Conservation (phyloP, 2,888 invertebrate species). For the Sarcophaga variegata region DNA sequence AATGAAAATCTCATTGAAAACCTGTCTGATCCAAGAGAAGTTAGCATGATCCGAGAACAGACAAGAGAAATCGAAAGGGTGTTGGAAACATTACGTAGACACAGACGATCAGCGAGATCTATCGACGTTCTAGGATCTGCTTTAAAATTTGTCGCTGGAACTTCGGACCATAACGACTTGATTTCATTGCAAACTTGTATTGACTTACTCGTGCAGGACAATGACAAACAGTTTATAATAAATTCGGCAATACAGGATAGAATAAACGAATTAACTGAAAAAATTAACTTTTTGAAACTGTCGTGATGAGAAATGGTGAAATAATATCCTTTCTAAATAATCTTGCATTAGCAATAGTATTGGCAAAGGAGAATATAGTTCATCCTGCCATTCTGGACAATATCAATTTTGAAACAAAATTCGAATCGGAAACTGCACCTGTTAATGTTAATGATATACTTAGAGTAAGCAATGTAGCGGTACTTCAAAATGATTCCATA, state of each 20-base stretch:
- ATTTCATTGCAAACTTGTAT: neutral
- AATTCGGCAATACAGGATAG: neutral
- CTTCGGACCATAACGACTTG: neutral
- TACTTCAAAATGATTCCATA: neutral
- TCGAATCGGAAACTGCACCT: conserved; percentile 7
- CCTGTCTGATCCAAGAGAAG: neutral
- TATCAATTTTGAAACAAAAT: neutral
- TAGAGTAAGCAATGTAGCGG: neutral
- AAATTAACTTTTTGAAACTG: neutral
- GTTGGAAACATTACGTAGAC: neutral
- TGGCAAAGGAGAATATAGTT: conserved; percentile 30
- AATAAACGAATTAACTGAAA: neutral
- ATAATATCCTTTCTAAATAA: conserved; percentile 30
- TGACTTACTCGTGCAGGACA: conserved; percentile 1
- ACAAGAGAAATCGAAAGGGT: conserved; percentile 10
- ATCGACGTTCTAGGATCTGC: too few relatives aligned
- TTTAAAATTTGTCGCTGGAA: neutral
- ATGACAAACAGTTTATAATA: neutral
- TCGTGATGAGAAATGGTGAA: conserved; percentile 22
- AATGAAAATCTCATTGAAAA: neutral
- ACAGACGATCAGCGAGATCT: too few relatives aligned
- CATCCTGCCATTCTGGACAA: conserved; percentile 36
- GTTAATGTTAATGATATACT: neutral
- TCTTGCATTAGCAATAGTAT: neutral
- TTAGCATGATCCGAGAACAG: conserved; percentile 9